phyloP scores from a whole-genome alignment of 2,888 invertebrate species.

The Drosophila falleni region DNA sequence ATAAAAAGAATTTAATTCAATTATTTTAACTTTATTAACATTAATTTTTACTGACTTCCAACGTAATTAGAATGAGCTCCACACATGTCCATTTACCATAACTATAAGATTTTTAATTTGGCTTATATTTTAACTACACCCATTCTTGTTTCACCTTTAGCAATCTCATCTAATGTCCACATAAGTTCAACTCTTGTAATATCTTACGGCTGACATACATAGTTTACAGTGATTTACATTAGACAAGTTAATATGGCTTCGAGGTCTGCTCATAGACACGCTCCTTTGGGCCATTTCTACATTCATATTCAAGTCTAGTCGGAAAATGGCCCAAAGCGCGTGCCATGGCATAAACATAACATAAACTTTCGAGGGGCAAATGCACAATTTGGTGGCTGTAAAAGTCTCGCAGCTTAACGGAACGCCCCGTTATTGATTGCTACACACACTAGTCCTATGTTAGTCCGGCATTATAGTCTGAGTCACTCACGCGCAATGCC shows the following conservation, averaged over 20 bases:
- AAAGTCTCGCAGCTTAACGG: slow-evolving; percentile 48
- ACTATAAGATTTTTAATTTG: no score
- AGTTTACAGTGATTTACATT: slow-evolving; percentile 57
- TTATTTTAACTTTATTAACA: not conserved
- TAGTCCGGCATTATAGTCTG: slow-evolving; percentile 7
- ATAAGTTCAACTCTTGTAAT: not conserved
- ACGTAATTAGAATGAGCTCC: no score
- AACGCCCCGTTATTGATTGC: slow-evolving; percentile 58
- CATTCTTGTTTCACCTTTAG: not conserved
- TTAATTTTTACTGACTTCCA: not conserved
- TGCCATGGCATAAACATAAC: slow-evolving; percentile 63
- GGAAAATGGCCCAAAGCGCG: slow-evolving; percentile 54
- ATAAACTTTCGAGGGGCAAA: slow-evolving; percentile 38
- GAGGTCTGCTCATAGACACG: slow-evolving; percentile 27
- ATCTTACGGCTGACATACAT: slow-evolving; percentile 65
- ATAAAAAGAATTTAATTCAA: not conserved
- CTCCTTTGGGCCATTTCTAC: slow-evolving; percentile 24
- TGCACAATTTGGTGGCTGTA: slow-evolving; percentile 56
- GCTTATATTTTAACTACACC: no score
- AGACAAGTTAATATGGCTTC: slow-evolving; percentile 45
- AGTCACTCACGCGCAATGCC: slow-evolving; percentile 52
- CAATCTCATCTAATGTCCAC: not conserved
- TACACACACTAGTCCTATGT: slow-evolving; percentile 19
- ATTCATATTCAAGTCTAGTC: slow-evolving; percentile 33
- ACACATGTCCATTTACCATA: not conserved